phyloP scores from a whole-genome alignment of 2,113 vertebrate species.

The Vidua macroura region DNA sequence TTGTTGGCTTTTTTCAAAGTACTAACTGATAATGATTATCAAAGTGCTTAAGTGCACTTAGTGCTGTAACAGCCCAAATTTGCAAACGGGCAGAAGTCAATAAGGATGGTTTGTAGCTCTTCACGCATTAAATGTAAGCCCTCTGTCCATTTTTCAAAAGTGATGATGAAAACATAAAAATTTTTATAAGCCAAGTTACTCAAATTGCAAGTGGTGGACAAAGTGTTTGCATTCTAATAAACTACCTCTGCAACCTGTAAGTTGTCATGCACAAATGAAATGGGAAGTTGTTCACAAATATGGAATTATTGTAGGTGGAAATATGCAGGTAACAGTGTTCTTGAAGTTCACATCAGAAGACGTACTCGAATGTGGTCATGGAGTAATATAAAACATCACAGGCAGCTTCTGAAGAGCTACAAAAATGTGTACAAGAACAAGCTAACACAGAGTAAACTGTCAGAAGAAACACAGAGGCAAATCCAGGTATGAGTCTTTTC shows the following conservation, averaged over 20 bases:
- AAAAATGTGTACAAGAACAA: slow-evolving; percentile 84
- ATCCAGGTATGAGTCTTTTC: slow-evolving; percentile 79
- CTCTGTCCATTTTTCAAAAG: background rate
- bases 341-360: slow-evolving; percentile 86
- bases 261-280: background rate
- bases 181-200: background rate
- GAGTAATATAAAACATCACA: slow-evolving; percentile 82
- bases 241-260: background rate
- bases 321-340: slow-evolving; percentile 83
- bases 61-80: background rate
- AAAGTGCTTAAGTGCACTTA: background rate
- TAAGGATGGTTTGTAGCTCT: background rate
- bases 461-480: slow-evolving; percentile 79
- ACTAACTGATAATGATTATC: background rate
- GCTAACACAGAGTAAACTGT: slow-evolving; percentile 80
- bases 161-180: background rate
- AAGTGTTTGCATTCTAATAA: background rate
- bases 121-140: background rate
- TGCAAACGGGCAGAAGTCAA: background rate
- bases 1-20: background rate
- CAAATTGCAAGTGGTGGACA: background rate
- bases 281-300: background rate
- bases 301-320: slow-evolving; percentile 84
- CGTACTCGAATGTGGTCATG: slow-evolving; percentile 87
- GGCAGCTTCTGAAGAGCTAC: slow-evolving; percentile 84